Percentiles rank a stretch among this genome's conserved stretches.
These are phyloP conservation scores for Numida meleagris DNA, from an alignment of 2,113 vertebrate species.

Conservation along the genomic window DNA sequence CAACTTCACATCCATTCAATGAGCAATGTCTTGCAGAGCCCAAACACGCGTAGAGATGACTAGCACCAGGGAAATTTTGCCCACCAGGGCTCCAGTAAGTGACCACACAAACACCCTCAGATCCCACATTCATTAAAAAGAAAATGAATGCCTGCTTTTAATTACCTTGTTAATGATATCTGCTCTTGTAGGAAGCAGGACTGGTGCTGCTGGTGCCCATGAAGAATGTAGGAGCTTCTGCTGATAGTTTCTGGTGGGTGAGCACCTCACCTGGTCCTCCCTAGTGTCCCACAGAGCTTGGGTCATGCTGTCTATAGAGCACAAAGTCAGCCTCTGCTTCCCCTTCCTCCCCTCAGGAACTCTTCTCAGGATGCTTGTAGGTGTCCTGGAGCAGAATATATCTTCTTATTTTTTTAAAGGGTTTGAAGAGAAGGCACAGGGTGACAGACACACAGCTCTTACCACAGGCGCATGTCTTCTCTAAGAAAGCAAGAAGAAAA, in stretches of 20 bases:
- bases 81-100: rapidly evolving
- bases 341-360: not conserved
- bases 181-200: not conserved
- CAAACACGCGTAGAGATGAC: not conserved
- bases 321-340: not conserved
- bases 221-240: not conserved
- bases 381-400: not conserved
- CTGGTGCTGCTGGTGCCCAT: not conserved
- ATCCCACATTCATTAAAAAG: constrained; percentile 30
- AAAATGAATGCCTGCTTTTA: constrained; percentile 33
- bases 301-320: not conserved
- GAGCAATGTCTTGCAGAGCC: not conserved
- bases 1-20: rapidly evolving
- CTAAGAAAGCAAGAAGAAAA: not conserved
- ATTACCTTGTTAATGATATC: not conserved
- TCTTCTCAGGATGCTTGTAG: not conserved
- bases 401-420: not conserved
- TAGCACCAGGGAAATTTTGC: constrained; percentile 28
- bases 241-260: not conserved
- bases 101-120: not conserved
- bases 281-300: not conserved
- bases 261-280: not conserved
- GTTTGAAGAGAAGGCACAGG: not conserved
- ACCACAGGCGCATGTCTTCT: not conserved
- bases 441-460: rapidly evolving